Conservation (phyloP, 92 coral and sea anemone genomes). For the Pocillopora meandrina region DNA sequence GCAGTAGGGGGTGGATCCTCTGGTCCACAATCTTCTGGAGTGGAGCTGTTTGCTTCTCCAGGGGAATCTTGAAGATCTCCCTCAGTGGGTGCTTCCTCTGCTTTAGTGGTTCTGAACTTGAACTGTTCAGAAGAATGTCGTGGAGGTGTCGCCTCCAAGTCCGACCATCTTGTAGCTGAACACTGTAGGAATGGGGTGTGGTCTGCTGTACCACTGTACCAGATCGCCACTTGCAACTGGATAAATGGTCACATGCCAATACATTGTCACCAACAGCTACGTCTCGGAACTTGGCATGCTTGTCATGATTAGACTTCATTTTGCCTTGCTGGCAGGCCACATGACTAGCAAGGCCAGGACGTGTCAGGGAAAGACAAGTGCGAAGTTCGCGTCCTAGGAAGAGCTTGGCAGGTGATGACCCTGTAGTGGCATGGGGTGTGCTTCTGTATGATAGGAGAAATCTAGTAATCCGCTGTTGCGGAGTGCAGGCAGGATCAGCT, state of each 20-base stretch:
- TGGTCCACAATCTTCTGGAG: no score
- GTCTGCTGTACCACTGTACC: slow-evolving; percentile 1
- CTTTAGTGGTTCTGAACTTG: not conserved
- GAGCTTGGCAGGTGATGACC: slow-evolving; percentile 15
- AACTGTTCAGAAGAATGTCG: slow-evolving; percentile 6
- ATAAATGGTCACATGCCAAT: slow-evolving; percentile 25
- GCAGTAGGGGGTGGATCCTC: no score
- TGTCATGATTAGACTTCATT: slow-evolving; percentile 35
- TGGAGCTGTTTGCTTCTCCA: no score
- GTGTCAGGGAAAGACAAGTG: slow-evolving; percentile 17
- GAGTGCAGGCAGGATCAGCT: slow-evolving; percentile 4
- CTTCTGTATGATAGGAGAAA: slow-evolving; percentile 28
- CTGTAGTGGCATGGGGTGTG: slow-evolving; percentile 36
- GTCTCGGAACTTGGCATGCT: slow-evolving; percentile 25
- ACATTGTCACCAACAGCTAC: slow-evolving; percentile 11
- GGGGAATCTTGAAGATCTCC: no score
- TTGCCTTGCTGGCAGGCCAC: slow-evolving; percentile 23
- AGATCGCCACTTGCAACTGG: slow-evolving; percentile 24
- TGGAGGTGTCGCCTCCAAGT: slow-evolving; percentile 21
- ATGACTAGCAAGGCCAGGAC: slow-evolving; percentile 29
- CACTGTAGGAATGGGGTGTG: slow-evolving; percentile 23
- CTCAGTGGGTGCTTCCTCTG: not conserved
- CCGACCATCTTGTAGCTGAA: slow-evolving; percentile 10
- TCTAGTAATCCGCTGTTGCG: slow-evolving; percentile 22
- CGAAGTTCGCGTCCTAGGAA: slow-evolving; percentile 26